Percentiles rank a stretch among this genome's conserved stretches.
Conservation (phyloP, 1,140 invertebrate species). For the Euura lappo region DNA sequence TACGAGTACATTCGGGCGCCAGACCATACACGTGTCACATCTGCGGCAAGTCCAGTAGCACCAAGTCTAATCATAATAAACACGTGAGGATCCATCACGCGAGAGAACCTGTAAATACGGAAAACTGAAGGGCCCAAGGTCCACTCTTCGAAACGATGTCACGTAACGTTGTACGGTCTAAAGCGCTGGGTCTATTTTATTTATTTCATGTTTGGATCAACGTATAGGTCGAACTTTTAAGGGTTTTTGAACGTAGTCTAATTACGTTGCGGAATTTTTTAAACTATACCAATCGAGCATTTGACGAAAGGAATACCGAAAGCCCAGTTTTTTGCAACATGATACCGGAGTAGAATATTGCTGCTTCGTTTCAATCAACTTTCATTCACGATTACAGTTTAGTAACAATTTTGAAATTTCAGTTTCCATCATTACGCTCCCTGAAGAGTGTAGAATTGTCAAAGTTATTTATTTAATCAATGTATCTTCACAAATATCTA, state of each 20-base stretch:
- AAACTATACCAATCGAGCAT: not conserved
- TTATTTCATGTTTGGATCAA: conserved; percentile 12
- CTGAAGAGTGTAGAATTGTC: not conserved
- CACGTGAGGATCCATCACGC: conserved; percentile 88
- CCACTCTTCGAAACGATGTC: not conserved
- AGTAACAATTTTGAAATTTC: not conserved
- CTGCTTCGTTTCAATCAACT: not conserved
- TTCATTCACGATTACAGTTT: not conserved
- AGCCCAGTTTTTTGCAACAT: too few relatives aligned
- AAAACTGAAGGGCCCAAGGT: conserved; percentile 65
- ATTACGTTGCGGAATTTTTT: conserved; percentile 12
- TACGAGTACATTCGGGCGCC: conserved; percentile 83
- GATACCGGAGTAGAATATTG: too few relatives aligned
- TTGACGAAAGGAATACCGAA: too few relatives aligned
- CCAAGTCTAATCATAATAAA: conserved; percentile 89
- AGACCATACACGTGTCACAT: conserved; percentile 84
- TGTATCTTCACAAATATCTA: not conserved
- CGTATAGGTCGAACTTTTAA: conserved; percentile 10
- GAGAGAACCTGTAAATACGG: conserved; percentile 81
- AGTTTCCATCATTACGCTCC: not conserved
- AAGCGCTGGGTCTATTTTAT: conserved; percentile 12
- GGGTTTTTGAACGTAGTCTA: conserved; percentile 10
- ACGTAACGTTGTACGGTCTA: not conserved
- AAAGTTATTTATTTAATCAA: not conserved
- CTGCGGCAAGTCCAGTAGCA: conserved; percentile 84